Base-by-base conservation (phyloP, 2,888 invertebrate species). In the Phyllotreta cruciferae region DNA sequence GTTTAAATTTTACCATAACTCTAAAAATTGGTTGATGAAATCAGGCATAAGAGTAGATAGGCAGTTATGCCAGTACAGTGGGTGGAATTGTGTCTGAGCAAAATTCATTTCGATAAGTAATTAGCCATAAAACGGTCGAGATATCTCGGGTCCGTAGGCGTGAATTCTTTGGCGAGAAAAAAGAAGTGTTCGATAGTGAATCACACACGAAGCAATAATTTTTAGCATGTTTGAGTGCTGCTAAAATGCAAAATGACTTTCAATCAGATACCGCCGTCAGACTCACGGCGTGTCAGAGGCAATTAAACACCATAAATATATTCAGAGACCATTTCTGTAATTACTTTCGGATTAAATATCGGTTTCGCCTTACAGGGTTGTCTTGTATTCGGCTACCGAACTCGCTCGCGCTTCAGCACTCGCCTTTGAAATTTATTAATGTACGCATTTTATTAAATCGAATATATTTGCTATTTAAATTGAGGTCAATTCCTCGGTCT, bases 291-390 rank as follows among this genome's bases (percentile, higher is more conserved):
- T 66, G 66, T 60, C 62, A 60, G 52, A 47, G 39, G 61, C 64
- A 62, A 64, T 65, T 58, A 65, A 66, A 66, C 67, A 62, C 66
- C 67, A 67, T 69, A 67, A 67, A 69, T 67, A 67, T 66, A 67
- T 67, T 65, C 61, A 41, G 63, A 61, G 67, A 66, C 66, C 68
- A 69, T 70, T 70, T 70, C 63, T 63, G 66, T 69, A 69, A 70
- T 70, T 69, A 67, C 70, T 63, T 63, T 64, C 62, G 65, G 70
- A 70, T 70, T 70, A 62, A 67, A 61, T 70, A 70, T 70, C 68
- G 65, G 67, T 63, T 66, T 55, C 44, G 41, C 61, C 61, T 60
- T 49, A 49, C 49, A 49, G 49, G 49, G 49, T 49, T 49, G 49
- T 49, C 9, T 49, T 49, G 24, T 8, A 3, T 11, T 7, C 47